Percentiles rank a stretch among this genome's conserved stretches.
These are phyloP conservation scores for Troides oblongomaculatus DNA, from an alignment of 2,888 invertebrate species.

Conservation along the genomic window DNA sequence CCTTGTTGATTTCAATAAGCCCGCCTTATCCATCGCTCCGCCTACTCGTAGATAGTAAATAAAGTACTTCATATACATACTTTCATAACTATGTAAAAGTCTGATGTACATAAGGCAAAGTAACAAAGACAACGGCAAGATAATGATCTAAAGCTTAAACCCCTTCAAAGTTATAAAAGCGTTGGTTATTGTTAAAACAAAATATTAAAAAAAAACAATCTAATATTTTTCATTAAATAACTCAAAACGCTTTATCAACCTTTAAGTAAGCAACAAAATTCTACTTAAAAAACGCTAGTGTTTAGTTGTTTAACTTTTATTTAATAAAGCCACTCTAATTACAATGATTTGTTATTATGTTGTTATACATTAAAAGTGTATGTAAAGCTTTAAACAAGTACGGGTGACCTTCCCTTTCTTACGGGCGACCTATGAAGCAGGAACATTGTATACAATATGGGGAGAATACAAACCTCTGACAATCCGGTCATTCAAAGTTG, in stretches of 20 bases:
- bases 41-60: conserved; percentile 73
- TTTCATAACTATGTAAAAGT: conserved; percentile 34
- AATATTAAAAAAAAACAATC: background rate
- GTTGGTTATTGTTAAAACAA: too few species aligned
- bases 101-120: background rate
- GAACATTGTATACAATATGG: conserved; percentile 70
- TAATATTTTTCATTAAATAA: background rate
- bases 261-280: too few species aligned
- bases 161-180: too few species aligned
- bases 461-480: conserved; percentile 65
- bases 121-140: background rate
- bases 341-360: too few species aligned
- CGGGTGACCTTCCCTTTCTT: conserved; percentile 67
- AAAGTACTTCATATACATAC: conserved; percentile 63
- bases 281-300: too few species aligned
- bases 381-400: conserved; percentile 60
- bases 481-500: conserved; percentile 72
- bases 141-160: background rate
- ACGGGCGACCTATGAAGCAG: conserved; percentile 72
- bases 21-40: conserved; percentile 75
- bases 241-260: too few species aligned
- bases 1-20: conserved; percentile 76
- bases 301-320: too few species aligned
- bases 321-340: too few species aligned
- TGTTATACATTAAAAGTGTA: background rate